These are phyloP conservation scores for Atrichornis clamosus DNA, from an alignment of 2,113 vertebrate species.

Conservation along the genomic window DNA sequence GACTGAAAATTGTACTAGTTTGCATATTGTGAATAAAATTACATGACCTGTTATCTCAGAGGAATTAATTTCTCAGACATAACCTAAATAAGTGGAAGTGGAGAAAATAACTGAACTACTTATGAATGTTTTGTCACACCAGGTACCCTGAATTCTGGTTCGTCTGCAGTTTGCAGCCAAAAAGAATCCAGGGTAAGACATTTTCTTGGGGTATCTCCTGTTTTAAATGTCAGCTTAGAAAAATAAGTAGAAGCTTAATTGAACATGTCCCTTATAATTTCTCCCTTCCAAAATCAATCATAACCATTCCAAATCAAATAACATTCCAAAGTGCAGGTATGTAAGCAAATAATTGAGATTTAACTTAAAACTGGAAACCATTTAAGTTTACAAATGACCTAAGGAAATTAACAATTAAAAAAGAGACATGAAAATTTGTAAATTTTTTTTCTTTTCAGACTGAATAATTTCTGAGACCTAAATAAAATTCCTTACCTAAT, in stretches of 20 bases:
- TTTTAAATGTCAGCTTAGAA: neutral
- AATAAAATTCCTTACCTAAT: neutral
- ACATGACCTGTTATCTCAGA: neutral
- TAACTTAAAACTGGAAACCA: neutral
- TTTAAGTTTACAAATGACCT: neutral
- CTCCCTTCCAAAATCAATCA: neutral
- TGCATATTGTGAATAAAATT: neutral
- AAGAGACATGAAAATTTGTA: neutral
- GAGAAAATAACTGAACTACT: neutral
- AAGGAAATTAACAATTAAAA: neutral
- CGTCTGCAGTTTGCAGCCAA: neutral
- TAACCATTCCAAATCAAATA: neutral
- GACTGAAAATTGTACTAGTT: neutral
- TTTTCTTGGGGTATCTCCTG: neutral
- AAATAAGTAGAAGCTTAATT: neutral
- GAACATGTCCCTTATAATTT: neutral
- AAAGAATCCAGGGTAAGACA: neutral
- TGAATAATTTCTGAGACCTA: neutral
- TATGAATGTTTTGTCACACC: neutral
- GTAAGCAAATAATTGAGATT: neutral
- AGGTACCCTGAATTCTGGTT: neutral
- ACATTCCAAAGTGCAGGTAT: neutral
- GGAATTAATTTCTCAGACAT: neutral
- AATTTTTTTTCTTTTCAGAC: neutral
- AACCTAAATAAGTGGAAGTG: neutral